These are phyloP conservation scores for Lethrus apterus DNA, from an alignment of 1,140 invertebrate genomes.

Conservation along the genomic window DNA sequence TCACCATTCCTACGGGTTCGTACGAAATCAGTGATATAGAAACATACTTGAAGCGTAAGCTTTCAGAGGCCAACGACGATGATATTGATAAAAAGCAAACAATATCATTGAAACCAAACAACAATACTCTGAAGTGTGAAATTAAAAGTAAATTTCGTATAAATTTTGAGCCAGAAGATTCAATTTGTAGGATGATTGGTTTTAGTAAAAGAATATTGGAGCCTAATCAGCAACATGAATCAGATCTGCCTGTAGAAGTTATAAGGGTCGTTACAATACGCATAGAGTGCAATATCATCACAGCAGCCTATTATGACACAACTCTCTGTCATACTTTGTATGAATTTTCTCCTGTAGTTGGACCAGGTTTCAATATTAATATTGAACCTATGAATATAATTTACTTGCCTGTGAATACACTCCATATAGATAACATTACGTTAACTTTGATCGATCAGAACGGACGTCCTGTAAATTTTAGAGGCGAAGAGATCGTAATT, in stretches of 20 bases:
- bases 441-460: conserved; percentile 19
- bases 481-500: too few relatives aligned
- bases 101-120: conserved; percentile 22
- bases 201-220: conserved; percentile 17
- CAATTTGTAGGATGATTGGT: conserved; percentile 16
- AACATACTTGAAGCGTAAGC: conserved; percentile 15
- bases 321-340: conserved; percentile 19
- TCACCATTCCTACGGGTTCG: conserved; percentile 33
- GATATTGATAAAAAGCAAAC: too few relatives aligned
- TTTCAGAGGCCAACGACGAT: too few relatives aligned
- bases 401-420: conserved; percentile 17
- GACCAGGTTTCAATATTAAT: conserved; percentile 16
- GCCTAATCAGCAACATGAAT: conserved; percentile 15
- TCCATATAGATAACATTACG: conserved; percentile 19
- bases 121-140: conserved; percentile 25
- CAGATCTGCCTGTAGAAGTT: conserved; percentile 23
- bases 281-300: conserved; percentile 21
- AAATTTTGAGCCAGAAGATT: conserved; percentile 16
- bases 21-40: conserved; percentile 37
- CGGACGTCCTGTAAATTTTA: too few relatives aligned
- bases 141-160: conserved; percentile 13
- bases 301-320: conserved; percentile 18
- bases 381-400: conserved; percentile 15
- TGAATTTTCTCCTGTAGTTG: conserved; percentile 19
- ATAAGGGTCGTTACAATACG: conserved; percentile 21